phyloP scores from a whole-genome alignment of 2,113 vertebrate species.

The Hyperopisus bebe region DNA sequence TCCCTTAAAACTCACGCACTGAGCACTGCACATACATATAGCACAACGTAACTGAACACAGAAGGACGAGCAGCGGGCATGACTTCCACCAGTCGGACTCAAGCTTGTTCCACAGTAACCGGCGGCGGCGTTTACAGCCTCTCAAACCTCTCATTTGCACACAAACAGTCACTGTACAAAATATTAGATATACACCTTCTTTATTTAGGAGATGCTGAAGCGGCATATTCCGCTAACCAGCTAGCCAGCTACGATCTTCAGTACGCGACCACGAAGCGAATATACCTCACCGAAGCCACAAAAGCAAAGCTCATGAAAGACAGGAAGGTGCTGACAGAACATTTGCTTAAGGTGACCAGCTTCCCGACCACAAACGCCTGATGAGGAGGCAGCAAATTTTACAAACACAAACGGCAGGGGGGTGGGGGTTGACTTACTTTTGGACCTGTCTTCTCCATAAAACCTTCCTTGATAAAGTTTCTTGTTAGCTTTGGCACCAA shows the following conservation, averaged over 20 bases:
- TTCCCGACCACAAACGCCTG: background rate
- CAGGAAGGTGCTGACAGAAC: background rate
- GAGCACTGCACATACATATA: background rate
- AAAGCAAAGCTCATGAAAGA: background rate
- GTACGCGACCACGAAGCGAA: background rate
- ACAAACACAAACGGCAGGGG: background rate
- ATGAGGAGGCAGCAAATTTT: background rate
- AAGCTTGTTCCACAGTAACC: background rate
- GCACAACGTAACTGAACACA: background rate
- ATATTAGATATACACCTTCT: background rate
- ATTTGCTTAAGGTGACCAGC: background rate
- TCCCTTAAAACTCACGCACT: background rate
- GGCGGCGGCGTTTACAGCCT: background rate
- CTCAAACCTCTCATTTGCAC: background rate
- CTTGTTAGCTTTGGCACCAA: constrained; percentile 74
- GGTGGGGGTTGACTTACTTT: constrained; percentile 51
- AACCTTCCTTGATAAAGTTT: constrained; percentile 77
- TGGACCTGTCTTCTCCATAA: constrained; percentile 88
- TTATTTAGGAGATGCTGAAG: background rate
- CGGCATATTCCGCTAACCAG: background rate
- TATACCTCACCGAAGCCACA: background rate
- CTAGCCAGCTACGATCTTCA: background rate
- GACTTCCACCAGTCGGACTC: background rate
- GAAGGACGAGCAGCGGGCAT: background rate
- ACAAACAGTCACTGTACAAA: background rate